These are phyloP conservation scores for Argya squamiceps DNA, from an alignment of 2,797 vertebrate genomes.

Conservation along the genomic window DNA sequence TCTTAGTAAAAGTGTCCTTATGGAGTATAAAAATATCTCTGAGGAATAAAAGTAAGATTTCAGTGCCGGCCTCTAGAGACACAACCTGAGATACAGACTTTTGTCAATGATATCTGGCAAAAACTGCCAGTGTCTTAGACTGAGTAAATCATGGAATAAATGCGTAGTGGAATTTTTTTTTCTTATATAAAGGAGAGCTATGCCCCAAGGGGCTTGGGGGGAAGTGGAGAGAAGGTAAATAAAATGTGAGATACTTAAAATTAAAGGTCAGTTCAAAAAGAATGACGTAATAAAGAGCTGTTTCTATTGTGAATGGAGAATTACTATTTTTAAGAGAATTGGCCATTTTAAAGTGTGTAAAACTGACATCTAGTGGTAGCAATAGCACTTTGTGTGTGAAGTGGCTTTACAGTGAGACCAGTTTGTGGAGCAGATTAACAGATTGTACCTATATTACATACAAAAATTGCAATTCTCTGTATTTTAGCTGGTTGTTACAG, in stretches of 20 bases:
- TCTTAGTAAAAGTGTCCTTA: background rate
- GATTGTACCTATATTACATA: background rate
- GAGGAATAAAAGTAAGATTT: background rate
- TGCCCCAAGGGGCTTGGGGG: background rate
- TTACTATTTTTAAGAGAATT: background rate
- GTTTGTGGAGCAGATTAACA: background rate
- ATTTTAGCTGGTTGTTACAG: background rate
- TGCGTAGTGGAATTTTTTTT: background rate
- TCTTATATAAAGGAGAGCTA: background rate
- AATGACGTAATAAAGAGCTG: background rate
- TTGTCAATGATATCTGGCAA: background rate
- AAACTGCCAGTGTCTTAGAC: background rate
- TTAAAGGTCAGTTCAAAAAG: background rate
- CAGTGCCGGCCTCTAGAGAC: background rate
- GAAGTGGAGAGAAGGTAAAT: background rate
- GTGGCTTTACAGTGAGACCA: background rate
- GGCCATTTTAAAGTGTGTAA: slow-evolving; percentile 4
- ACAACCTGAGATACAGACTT: background rate
- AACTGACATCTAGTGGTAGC: slow-evolving; percentile 67
- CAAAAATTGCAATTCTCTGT: background rate
- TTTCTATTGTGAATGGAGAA: background rate
- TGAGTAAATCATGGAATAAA: background rate
- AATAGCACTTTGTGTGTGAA: background rate
- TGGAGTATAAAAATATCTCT: background rate
- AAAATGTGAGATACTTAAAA: background rate